These are phyloP conservation scores for Molossus molossus DNA, from an alignment of 2,797 vertebrate genomes.

Conservation along the genomic window DNA sequence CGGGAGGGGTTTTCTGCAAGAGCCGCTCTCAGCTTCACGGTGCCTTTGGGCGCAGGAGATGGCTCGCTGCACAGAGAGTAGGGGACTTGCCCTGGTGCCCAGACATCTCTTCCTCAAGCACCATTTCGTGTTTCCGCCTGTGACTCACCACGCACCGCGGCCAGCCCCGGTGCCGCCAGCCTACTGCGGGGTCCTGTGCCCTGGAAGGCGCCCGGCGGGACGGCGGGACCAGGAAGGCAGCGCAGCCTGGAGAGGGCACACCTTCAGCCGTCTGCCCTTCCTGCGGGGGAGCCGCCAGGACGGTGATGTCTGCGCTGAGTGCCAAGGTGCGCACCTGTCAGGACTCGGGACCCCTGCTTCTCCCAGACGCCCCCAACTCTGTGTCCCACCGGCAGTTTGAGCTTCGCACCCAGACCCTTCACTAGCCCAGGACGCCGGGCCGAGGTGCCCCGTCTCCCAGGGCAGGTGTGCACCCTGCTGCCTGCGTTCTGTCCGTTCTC, in stretches of 20 bases:
- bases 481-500: constrained; percentile 41
- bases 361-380: background rate
- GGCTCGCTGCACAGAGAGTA: background rate
- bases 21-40: background rate
- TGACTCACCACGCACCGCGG: background rate
- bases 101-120: background rate
- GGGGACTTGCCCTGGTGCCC: background rate
- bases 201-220: background rate
- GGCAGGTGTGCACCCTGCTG: background rate
- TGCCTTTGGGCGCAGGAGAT: background rate
- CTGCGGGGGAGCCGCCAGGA: no score
- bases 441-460: no score
- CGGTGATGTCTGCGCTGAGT: background rate
- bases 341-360: background rate
- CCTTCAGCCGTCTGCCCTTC: background rate
- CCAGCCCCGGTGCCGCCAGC: background rate
- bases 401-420: background rate
- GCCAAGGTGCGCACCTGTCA: background rate
- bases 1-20: background rate
- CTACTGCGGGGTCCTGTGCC: background rate
- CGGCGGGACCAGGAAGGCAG: background rate
- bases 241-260: no score
- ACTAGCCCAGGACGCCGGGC: background rate
- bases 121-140: background rate
- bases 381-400: background rate